Conservation (phyloP, 2,113 vertebrate species). For the Lycaon pictus region DNA sequence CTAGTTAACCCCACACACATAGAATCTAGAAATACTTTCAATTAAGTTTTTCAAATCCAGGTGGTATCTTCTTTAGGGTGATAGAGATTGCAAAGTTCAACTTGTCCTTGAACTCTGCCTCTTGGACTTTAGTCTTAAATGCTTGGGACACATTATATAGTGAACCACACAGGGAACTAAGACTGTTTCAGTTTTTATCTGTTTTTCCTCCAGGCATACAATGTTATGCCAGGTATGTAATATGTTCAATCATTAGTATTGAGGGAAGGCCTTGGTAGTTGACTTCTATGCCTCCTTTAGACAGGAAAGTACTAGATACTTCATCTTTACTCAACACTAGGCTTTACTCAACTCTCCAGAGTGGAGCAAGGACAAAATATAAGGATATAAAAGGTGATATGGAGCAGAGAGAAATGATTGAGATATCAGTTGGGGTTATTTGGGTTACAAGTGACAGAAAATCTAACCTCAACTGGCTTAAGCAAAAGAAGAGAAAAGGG, state of each 20-base stretch:
- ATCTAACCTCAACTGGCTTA: background rate
- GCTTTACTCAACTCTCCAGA: background rate
- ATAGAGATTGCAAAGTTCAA: background rate
- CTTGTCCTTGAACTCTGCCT: background rate
- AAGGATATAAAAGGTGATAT: background rate
- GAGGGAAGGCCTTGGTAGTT: background rate
- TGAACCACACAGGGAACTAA: background rate
- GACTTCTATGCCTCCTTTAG: background rate
- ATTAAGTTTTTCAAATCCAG: background rate
- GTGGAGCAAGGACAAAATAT: background rate
- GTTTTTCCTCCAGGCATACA: background rate
- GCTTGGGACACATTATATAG: background rate
- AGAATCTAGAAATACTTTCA: conserved; percentile 26
- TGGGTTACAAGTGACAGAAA: background rate
- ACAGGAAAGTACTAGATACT: background rate
- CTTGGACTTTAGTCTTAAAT: background rate
- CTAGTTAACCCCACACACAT: background rate
- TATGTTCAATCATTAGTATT: background rate
- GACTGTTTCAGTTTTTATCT: background rate
- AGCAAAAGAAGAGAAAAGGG: conserved; percentile 7
- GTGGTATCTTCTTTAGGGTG: background rate
- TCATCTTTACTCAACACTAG: background rate
- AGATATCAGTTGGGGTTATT: background rate
- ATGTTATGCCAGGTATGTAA: background rate
- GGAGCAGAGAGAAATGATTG: background rate